These are phyloP conservation scores for Hymenochirus boettgeri DNA, from an alignment of 2,113 vertebrate species.

Conservation along the genomic window DNA sequence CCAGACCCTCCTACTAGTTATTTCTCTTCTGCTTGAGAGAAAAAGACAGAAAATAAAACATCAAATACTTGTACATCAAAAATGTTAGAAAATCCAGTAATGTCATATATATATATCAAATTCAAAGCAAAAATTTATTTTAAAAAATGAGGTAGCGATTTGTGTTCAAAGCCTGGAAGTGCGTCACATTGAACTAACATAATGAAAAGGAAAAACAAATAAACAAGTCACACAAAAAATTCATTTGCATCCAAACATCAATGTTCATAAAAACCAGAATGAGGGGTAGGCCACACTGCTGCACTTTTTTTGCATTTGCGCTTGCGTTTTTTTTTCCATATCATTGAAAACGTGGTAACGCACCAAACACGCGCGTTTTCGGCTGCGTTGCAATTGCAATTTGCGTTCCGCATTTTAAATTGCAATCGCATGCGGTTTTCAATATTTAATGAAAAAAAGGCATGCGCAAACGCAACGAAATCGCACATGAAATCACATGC, in stretches of 20 bases:
- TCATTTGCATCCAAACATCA: conserved; percentile 16
- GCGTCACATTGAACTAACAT: conserved; percentile 71
- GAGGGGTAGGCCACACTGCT: too few species aligned
- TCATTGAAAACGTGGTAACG: too few species aligned
- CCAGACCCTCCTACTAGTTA: background rate
- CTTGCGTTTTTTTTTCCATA: too few species aligned
- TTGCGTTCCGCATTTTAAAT: too few species aligned
- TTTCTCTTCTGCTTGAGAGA: conserved; percentile 6
- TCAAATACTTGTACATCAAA: background rate
- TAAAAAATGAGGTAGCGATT: conserved; percentile 91
- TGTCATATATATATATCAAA: conserved; percentile 12
- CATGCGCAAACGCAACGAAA: too few species aligned
- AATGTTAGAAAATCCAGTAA: conserved; percentile 26
- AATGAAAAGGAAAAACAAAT: conserved; percentile 24
- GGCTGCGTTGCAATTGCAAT: too few species aligned
- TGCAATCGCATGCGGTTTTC: too few species aligned
- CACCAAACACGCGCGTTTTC: too few species aligned
- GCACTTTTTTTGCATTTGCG: too few species aligned
- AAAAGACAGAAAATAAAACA: background rate
- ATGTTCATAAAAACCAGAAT: conserved; percentile 18
- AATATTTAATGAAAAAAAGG: too few species aligned
- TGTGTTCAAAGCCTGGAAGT: conserved; percentile 91
- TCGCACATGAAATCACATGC: too few species aligned
- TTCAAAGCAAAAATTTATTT: conserved; percentile 20
- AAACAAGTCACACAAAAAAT: too few species aligned